Percentiles rank a stretch among this genome's conserved stretches.
Evolutionary conservation across 2,888 invertebrate genomes (phyloP).

Genomic region (Eilema caniola): DNA sequence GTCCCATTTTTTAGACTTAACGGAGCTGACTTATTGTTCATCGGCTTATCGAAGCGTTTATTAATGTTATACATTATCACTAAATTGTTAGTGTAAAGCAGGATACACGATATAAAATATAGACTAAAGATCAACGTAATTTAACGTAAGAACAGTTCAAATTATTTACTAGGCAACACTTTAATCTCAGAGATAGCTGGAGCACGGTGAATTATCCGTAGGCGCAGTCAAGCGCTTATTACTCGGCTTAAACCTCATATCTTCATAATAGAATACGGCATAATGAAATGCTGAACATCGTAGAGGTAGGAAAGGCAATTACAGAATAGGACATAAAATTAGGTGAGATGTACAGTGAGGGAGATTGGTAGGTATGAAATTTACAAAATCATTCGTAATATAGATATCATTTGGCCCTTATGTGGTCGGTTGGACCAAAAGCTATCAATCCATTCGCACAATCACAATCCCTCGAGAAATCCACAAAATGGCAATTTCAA

Average conservation of each 20-base stretch:
- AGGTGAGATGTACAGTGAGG: too few relatives aligned
- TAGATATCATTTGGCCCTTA: too few relatives aligned
- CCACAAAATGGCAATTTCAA: too few relatives aligned
- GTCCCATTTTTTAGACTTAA: conserved; percentile 33
- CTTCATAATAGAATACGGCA: neutral
- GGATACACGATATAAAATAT: conserved; percentile 16
- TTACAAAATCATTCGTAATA: too few relatives aligned
- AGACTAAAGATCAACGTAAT: neutral
- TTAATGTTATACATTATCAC: conserved; percentile 35
- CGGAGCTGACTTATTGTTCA: conserved; percentile 34
- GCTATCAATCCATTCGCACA: too few relatives aligned
- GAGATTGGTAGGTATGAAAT: too few relatives aligned
- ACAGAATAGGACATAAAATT: too few relatives aligned
- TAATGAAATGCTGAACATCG: neutral
- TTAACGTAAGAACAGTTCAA: neutral
- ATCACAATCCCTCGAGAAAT: too few relatives aligned
- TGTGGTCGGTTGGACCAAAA: too few relatives aligned
- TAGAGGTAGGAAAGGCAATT: neutral
- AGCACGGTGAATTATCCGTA: neutral
- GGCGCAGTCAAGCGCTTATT: neutral
- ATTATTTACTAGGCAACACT: neutral
- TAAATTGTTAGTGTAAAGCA: conserved; percentile 27
- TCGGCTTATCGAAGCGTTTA: conserved; percentile 23
- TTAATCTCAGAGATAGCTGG: too few relatives aligned
- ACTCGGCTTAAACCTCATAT: neutral